Percentiles rank a stretch among this genome's conserved stretches.
Conservation (phyloP, 2,888 invertebrate species). For the Acrocera orbiculus region DNA sequence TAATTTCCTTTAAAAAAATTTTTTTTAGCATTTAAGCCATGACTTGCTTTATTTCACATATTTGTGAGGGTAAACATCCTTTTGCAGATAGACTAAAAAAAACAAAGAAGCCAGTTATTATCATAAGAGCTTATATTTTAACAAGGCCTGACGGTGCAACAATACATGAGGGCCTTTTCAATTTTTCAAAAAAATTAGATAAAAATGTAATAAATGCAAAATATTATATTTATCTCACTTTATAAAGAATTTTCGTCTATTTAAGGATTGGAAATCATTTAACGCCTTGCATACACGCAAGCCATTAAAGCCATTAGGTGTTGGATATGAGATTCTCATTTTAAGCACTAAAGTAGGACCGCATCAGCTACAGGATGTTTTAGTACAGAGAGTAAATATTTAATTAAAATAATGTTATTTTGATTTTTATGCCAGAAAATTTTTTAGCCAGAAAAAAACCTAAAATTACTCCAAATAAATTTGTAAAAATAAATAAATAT, state of each 20-base stretch:
- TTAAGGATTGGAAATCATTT: constrained; percentile 56
- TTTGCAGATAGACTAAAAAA: constrained; percentile 47
- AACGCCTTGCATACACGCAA: constrained; percentile 87
- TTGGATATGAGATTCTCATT: too few species aligned
- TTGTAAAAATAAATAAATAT: constrained; percentile 7
- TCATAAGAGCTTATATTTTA: constrained; percentile 76
- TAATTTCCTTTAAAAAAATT: neutral
- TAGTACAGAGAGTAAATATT: too few species aligned
- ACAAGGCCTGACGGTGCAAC: constrained; percentile 61
- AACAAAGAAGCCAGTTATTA: constrained; percentile 82
- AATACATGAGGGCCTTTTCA: constrained; percentile 55
- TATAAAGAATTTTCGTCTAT: too few species aligned
- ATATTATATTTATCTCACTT: too few species aligned
- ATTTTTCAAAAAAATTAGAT: constrained; percentile 45
- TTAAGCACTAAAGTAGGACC: too few species aligned
- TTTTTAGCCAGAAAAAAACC: too few species aligned
- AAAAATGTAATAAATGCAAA: constrained; percentile 16
- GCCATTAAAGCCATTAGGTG: too few species aligned
- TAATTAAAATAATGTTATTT: too few species aligned
- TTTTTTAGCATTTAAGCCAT: constrained; percentile 62
- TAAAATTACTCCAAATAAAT: too few species aligned
- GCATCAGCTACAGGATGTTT: too few species aligned
- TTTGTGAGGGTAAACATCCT: constrained; percentile 53
- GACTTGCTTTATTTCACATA: constrained; percentile 54
- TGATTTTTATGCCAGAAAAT: too few species aligned